These are phyloP conservation scores for Latrodectus hesperus DNA, from an alignment of 2,888 invertebrate genomes.

Conservation along the genomic window DNA sequence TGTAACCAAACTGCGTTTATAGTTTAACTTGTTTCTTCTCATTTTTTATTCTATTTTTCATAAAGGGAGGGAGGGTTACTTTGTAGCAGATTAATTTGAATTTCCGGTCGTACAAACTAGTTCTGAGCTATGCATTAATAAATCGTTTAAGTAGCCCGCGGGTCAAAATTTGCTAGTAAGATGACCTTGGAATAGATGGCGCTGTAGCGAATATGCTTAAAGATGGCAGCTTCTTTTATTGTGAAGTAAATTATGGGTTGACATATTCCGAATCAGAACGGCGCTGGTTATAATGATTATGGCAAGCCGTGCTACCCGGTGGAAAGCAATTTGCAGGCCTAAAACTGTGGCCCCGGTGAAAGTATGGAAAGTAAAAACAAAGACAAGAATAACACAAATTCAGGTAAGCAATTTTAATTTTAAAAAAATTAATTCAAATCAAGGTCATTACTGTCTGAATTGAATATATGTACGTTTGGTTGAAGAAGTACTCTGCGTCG, in stretches of 20 bases:
- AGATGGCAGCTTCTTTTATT: slow-evolving; percentile 70
- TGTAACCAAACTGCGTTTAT: neutral
- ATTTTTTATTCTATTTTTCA: neutral
- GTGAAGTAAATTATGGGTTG: slow-evolving; percentile 70
- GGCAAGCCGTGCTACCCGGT: slow-evolving; percentile 61
- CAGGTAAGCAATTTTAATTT: slow-evolving; percentile 59
- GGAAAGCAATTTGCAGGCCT: slow-evolving; percentile 60
- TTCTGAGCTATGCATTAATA: slow-evolving; percentile 41
- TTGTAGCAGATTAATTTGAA: slow-evolving; percentile 59
- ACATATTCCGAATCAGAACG: slow-evolving; percentile 69
- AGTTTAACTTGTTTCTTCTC: neutral
- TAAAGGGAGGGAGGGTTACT: neutral
- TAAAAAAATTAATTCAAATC: slow-evolving; percentile 61
- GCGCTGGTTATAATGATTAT: slow-evolving; percentile 61
- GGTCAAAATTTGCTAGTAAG: slow-evolving; percentile 67
- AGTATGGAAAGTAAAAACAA: slow-evolving; percentile 45
- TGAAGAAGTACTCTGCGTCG: slow-evolving; percentile 54
- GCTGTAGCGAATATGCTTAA: slow-evolving; percentile 67
- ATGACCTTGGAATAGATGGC: slow-evolving; percentile 69
- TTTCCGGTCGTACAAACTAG: slow-evolving; percentile 58
- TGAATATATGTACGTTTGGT: slow-evolving; percentile 64
- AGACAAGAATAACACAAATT: slow-evolving; percentile 12
- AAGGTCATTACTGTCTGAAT: slow-evolving; percentile 61
- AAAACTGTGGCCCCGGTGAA: slow-evolving; percentile 67
- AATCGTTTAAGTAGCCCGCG: slow-evolving; percentile 42